These are phyloP conservation scores for Lepeophtheirus nordmannii DNA, from an alignment of 2,888 invertebrate species.

Conservation along the genomic window DNA sequence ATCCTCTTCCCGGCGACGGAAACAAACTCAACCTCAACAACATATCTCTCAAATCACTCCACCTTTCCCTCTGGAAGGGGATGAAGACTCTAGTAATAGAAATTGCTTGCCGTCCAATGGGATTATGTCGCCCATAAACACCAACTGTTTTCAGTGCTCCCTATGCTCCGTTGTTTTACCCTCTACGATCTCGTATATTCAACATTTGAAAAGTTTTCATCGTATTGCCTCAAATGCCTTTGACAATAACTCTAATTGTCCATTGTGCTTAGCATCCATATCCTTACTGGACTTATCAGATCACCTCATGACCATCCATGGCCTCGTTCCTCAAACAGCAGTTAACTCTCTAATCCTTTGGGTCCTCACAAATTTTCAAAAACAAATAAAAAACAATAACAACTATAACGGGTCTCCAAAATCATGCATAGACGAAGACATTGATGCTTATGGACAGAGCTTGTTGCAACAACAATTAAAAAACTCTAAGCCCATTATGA, in stretches of 20 bases:
- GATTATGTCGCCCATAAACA: neutral
- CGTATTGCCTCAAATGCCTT: slow-evolving; percentile 1
- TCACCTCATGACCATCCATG: slow-evolving; percentile 13
- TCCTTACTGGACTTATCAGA: slow-evolving; percentile 14
- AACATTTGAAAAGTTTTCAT: slow-evolving; percentile 17
- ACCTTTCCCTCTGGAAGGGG: too few relatives aligned
- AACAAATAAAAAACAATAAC: neutral
- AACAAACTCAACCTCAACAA: neutral
- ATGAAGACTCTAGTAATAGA: neutral
- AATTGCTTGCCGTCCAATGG: neutral
- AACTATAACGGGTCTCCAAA: too few relatives aligned
- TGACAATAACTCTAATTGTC: slow-evolving; percentile 10
- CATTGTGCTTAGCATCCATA: slow-evolving; percentile 8
- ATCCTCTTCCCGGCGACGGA: neutral
- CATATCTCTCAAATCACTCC: neutral
- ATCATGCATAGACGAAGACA: neutral
- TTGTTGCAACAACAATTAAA: too few relatives aligned
- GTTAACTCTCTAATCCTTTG: slow-evolving; percentile 20
- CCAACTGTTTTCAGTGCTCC: slow-evolving; percentile 20
- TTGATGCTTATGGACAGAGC: neutral
- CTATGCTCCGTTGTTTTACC: slow-evolving; percentile 19
- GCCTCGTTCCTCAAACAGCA: slow-evolving; percentile 17
- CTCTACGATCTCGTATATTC: neutral
- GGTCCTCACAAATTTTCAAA: slow-evolving; percentile 16
- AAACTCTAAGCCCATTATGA: neutral